phyloP scores from a whole-genome alignment of 2,888 invertebrate genomes.

The Brenthis hecate region DNA sequence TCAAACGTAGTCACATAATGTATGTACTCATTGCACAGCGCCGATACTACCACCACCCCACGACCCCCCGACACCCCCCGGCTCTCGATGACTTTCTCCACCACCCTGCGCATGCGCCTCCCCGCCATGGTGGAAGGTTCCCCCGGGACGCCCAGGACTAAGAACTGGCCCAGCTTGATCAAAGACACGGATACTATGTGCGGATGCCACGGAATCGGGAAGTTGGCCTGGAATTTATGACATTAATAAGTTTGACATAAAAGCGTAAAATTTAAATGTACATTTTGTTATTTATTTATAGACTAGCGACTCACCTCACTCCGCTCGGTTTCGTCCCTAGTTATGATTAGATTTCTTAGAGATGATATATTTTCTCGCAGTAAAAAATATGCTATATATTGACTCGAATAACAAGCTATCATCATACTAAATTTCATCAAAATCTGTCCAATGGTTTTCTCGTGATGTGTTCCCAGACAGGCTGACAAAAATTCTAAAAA shows the following conservation, averaged over 20 bases:
- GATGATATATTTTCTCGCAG: too few relatives aligned
- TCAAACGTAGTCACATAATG: constrained; percentile 92
- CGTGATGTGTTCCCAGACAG: too few relatives aligned
- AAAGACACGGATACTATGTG: constrained; percentile 87
- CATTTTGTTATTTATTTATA: too few relatives aligned
- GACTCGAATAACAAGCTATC: too few relatives aligned
- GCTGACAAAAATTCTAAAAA: too few relatives aligned
- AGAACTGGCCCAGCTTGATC: constrained; percentile 86
- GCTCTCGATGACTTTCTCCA: constrained; percentile 64
- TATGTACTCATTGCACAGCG: constrained; percentile 90
- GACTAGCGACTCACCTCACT: too few relatives aligned
- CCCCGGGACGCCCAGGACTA: constrained; percentile 89
- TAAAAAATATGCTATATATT: too few relatives aligned
- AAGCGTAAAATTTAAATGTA: too few relatives aligned
- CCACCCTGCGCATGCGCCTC: constrained; percentile 81
- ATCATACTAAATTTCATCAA: too few relatives aligned
- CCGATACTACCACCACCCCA: constrained; percentile 85
- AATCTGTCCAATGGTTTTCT: too few relatives aligned
- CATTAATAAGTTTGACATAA: not conserved
- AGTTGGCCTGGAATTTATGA: constrained; percentile 56
- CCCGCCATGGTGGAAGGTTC: constrained; percentile 96
- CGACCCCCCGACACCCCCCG: constrained; percentile 64
- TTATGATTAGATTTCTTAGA: too few relatives aligned
- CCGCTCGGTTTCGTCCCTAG: too few relatives aligned
- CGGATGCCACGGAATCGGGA: constrained; percentile 92